Evolutionary conservation across 2,113 vertebrate species (phyloP).

Genomic region (Morone chrysops): DNA sequence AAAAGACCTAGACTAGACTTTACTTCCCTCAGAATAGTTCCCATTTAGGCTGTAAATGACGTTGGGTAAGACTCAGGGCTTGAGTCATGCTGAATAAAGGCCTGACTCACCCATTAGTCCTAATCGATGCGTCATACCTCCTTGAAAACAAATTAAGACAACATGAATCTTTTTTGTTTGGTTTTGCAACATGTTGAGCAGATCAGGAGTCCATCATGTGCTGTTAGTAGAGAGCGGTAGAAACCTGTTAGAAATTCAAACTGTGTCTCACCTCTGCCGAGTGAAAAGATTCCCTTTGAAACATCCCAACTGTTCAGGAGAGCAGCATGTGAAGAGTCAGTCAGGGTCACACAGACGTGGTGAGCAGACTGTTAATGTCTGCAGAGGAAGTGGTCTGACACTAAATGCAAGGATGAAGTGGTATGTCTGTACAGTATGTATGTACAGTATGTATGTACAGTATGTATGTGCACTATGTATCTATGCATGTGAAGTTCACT

Average conservation of each 20-base stretch:
- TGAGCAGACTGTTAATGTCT: neutral
- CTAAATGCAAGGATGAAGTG: neutral
- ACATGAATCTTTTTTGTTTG: neutral
- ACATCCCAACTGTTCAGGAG: neutral
- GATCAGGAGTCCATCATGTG: neutral
- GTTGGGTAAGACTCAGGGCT: neutral
- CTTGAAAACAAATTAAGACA: too few species aligned
- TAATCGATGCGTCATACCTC: neutral
- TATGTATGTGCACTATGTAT: too few species aligned
- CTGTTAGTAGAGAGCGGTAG: neutral
- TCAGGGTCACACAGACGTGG: neutral
- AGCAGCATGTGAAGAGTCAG: neutral
- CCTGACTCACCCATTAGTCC: neutral
- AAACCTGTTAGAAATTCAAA: neutral
- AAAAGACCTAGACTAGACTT: too few species aligned
- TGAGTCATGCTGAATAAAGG: neutral
- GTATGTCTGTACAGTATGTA: neutral
- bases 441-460: too few species aligned
- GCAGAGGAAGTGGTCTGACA: neutral
- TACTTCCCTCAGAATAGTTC: too few species aligned
- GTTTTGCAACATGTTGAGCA: neutral
- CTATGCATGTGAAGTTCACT: neutral
- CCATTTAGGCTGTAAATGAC: neutral
- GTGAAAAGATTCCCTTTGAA: neutral
- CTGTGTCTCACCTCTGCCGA: neutral